Evolutionary conservation across 2,113 vertebrate species (phyloP).

Genomic region (Synodontis membranacea): DNA sequence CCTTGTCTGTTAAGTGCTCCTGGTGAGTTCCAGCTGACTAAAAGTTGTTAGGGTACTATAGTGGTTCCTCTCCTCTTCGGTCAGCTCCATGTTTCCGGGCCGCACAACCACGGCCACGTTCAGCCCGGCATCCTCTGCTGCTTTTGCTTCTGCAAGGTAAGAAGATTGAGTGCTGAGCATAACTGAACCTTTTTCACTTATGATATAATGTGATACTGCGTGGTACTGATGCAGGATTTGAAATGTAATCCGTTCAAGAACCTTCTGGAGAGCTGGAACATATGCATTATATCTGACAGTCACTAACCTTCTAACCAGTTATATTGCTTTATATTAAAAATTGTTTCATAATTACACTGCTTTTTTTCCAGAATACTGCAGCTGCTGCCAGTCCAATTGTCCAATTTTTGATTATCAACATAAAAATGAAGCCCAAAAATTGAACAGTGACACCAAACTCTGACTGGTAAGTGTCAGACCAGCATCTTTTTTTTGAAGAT

Average conservation of each 20-base stretch:
- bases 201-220: neutral
- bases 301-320: too few species aligned
- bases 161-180: slow-evolving; percentile 10
- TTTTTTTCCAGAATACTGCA: neutral
- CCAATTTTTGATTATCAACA: neutral
- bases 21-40: slow-evolving; percentile 77
- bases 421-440: neutral
- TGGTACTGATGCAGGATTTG: neutral
- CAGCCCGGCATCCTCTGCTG: slow-evolving; percentile 83
- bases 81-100: slow-evolving; percentile 91
- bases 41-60: slow-evolving; percentile 88
- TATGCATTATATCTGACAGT: too few species aligned
- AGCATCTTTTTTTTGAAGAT: neutral
- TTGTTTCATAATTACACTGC: too few species aligned
- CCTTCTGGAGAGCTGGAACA: too few species aligned
- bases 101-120: slow-evolving; percentile 87
- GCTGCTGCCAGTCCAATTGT: neutral
- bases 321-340: neutral
- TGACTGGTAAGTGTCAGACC: neutral
- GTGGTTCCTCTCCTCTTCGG: slow-evolving; percentile 83
- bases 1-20: slow-evolving; percentile 68
- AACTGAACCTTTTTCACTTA: neutral
- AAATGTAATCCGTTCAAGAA: neutral
- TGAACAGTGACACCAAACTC: too few species aligned
- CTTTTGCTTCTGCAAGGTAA: slow-evolving; percentile 82